Evolutionary conservation across 2,888 invertebrate genomes (phyloP).

Genomic region (Pachliopta kotzebuea): DNA sequence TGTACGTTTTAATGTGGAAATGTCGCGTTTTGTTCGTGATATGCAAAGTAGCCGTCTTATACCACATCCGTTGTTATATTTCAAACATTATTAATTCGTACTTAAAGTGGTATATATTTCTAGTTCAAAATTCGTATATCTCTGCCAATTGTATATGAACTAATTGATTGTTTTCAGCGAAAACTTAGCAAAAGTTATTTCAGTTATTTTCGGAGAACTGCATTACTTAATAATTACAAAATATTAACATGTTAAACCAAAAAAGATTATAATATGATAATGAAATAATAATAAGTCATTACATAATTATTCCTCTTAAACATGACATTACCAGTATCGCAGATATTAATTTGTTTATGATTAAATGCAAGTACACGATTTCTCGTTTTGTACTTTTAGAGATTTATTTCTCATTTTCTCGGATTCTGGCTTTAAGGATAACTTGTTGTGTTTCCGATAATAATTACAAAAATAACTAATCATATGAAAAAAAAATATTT

Average conservation of each 20-base stretch:
- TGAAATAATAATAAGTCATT: no score
- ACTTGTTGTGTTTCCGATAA: no score
- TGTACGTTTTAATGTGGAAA: conserved; percentile 41
- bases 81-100: conserved; percentile 5
- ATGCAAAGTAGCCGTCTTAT: conserved; percentile 36
- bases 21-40: conserved; percentile 36
- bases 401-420: no score
- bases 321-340: no score
- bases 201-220: background rate
- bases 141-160: conserved; percentile 21
- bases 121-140: conserved; percentile 9
- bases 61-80: conserved; percentile 22
- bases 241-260: background rate
- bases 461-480: no score
- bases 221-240: conserved; percentile 17
- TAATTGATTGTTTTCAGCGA: conserved; percentile 6
- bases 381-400: no score
- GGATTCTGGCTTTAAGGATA: no score
- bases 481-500: no score
- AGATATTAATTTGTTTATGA: no score
- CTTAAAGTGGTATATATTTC: conserved; percentile 25
- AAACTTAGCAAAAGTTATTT: background rate
- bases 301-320: no score
- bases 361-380: no score
- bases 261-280: background rate